These are phyloP conservation scores for Nycteola revayana DNA, from an alignment of 2,888 invertebrate genomes.

Conservation along the genomic window DNA sequence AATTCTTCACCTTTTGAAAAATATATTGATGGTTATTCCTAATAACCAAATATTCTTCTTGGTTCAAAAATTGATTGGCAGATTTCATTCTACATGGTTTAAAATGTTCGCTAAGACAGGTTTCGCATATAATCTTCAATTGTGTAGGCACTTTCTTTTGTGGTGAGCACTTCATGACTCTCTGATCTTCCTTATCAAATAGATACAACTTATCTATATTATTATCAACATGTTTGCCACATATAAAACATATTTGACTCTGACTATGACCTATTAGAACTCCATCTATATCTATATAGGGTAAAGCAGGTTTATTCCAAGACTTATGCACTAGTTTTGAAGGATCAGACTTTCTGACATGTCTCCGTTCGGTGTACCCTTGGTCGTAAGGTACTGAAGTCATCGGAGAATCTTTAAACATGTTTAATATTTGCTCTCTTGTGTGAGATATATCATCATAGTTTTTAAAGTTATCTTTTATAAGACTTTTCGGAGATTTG, in stretches of 20 bases:
- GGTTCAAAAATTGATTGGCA: slow-evolving; percentile 57
- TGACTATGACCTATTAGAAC: slow-evolving; percentile 50
- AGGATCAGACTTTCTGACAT: slow-evolving; percentile 70
- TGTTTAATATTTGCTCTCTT: slow-evolving; percentile 67
- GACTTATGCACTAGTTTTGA: slow-evolving; percentile 56
- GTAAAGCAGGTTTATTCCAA: slow-evolving; percentile 41
- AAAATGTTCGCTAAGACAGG: slow-evolving; percentile 62
- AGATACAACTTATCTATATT: slow-evolving; percentile 61
- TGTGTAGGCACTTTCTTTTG: slow-evolving; percentile 59
- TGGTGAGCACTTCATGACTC: slow-evolving; percentile 60
- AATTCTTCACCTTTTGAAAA: slow-evolving; percentile 58
- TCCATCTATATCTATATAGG: slow-evolving; percentile 51
- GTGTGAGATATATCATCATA: slow-evolving; percentile 46
- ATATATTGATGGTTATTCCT: slow-evolving; percentile 73
- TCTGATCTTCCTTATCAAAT: slow-evolving; percentile 73
- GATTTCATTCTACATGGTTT: slow-evolving; percentile 59
- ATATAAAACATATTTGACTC: slow-evolving; percentile 65
- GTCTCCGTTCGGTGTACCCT: slow-evolving; percentile 53
- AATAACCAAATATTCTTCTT: slow-evolving; percentile 69
- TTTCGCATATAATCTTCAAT: slow-evolving; percentile 66
- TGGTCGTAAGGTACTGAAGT: slow-evolving; percentile 57
- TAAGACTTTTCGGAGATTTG: slow-evolving; percentile 58
- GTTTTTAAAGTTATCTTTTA: slow-evolving; percentile 47
- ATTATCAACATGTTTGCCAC: slow-evolving; percentile 55
- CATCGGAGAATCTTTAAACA: slow-evolving; percentile 74